Base-by-base conservation (phyloP, 2,797 vertebrate genomes). In the Podarcis siculus region DNA sequence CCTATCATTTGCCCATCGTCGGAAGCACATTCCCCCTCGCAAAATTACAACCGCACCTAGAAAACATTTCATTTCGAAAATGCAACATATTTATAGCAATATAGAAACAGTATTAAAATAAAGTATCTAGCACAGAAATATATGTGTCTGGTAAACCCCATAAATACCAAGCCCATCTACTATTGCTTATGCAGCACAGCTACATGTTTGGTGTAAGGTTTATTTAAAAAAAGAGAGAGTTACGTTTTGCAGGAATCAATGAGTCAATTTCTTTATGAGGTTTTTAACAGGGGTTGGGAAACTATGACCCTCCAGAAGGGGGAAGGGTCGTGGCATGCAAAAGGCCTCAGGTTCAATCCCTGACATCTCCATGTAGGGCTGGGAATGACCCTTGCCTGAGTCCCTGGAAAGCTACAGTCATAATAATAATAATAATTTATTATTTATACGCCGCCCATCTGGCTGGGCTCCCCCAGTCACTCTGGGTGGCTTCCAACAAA, bases 1-100 rank as follows among this genome's bases (percentile, higher is more conserved):
- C 94, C 96, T 95, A 92, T 96, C 95, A 96, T 97, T 97, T 95
- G 96, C 96, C 95, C 93, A 96, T 96, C 95, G 94, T 95, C 92
- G 87, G 94, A 94, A 95, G 94, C 87, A 95, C 96, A 95, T 95
- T 93, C 90, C 93, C 49, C 91, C 90, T 92, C 90, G 88, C 95
- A 96, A 94, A 97, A 95, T 92, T 92, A 96, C 88, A 92, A 95
- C 96, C 92, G 94, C 90, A 91, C n/a, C 92, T 84, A 91, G 94
- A 92, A 96, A 95, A 95, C 92, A 95, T 89, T 94, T 91, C 95
- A 93, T 94, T 95, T 96, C 92, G 92, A 91, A 96, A 94, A 95
- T 85, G 89, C 92, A 95, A 96, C 94, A 86, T 96, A 95, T 95
- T 96, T 96, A 92, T 66, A 89, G 87, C 90, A 92, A 95, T 92